Base-by-base conservation (phyloP, 1,140 invertebrate species). In the Pseudomyrmex flavicornis region DNA sequence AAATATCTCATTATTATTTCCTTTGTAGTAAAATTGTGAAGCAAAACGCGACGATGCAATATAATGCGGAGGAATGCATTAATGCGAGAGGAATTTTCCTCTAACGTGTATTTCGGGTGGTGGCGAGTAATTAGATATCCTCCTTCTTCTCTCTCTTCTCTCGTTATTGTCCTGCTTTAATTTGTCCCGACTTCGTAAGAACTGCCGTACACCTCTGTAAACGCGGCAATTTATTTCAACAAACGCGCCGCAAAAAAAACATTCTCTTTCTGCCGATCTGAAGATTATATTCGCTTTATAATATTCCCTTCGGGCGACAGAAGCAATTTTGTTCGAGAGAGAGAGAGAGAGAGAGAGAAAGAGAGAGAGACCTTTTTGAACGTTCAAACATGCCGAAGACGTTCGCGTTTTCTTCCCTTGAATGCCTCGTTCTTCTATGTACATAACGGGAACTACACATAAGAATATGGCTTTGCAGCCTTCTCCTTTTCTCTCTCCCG, bases 231-330 rank as follows among this genome's bases (percentile, higher is more conserved):
- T 72, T 50, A 48, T 80, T 72, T n/a, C 68, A 77, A 77, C 54
- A 26, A 10, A 48, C 66, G 54, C n/a, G 46, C 70, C 20, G 54
- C 17, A 59, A 65, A 65, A 46, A 80, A 75, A 63, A 48, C 44
- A 13, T 35, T 35, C 35, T 7, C 35, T 35, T 58, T 69, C 35
- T 54, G 26, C 26, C 9, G 7, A 17, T 52, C 63, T 52, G 54
- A 79, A 59, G 76, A 80, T 70, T 80, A 80, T 72, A 80, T 70
- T 61, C 76, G 44, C 66, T 80, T 80, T 80, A 80, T 80, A 59
- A 80, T 80, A 72, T 80, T 50, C 54, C 66, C 76, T 22, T 2
- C 20, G 22, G 66, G 76, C 76, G 76, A 80, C 66, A 80, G 76
- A 80, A 80, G 76, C 76, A 80, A 80, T 80, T 77, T 80, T 35